Evolutionary conservation across 1,140 invertebrate genomes (phyloP), one percentile per base, ranked within the genome.

Genomic region (Octopus bimaculoides): DNA sequence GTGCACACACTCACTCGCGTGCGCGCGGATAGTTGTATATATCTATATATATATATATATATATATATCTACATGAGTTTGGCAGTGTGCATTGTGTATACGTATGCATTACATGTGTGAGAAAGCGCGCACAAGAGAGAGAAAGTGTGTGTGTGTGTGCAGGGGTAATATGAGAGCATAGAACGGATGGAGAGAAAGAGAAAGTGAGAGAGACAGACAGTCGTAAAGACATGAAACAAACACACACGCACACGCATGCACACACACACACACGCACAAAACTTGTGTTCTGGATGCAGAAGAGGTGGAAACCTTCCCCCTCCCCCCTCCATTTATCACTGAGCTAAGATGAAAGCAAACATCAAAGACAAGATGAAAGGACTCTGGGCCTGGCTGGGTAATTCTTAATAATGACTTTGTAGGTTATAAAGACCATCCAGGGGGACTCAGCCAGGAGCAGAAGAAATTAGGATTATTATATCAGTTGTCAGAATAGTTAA

Each of bases 391-490:
- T 52, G 52, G 74, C 41, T 52, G 74, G 26, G 74, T 41, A 75
- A 75, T 75, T 52, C 74, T 7, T 75, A 26, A 52, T 75, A 75
- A 75, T 75, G 74, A 52, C 74, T 75, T 26, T 75, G 52, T 75
- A 75, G 20, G 52, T 75, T 41, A 75, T 52, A 75, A 75, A 41
- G 26, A 52, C 17, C 41, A 41, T 75, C 74, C 74, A 75, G 74
- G 52, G 74, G 74, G 52, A 75, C 74, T 52, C 8, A 14, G 74
- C 74, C 26, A 75, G 52, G 14, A 75, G 74, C 74, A 75, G 52
- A 75, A 75, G 52, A 52, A 75, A 75, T 75, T 75, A 75, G 74
- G n/a, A 75, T 75, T 75, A 75, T 75, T 75, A 75, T 75, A 53
- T 75, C 52, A 52, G 74, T 75, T 75, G 74, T 75, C 41, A 52